These are phyloP conservation scores for Quadriops clusia DNA, from an alignment of 2,888 invertebrate genomes.

Conservation along the genomic window DNA sequence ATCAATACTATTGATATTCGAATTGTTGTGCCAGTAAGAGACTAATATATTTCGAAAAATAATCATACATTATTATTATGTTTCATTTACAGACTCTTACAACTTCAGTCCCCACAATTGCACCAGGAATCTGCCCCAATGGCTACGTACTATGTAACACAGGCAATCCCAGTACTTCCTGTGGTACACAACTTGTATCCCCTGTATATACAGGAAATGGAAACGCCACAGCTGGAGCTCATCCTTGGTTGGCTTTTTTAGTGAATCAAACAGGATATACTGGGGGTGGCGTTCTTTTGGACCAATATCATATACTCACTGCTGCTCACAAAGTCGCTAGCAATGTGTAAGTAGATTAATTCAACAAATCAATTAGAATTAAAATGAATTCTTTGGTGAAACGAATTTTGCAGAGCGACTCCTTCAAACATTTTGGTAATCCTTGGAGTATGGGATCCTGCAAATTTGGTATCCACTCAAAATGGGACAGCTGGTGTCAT, in stretches of 20 bases:
- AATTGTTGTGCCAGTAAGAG: too few relatives aligned
- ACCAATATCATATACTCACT: conserved; percentile 54
- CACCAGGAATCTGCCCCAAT: too few relatives aligned
- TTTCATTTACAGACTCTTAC: too few relatives aligned
- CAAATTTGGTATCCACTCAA: conserved; percentile 14
- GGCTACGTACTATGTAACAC: too few relatives aligned
- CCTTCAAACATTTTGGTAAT: conserved; percentile 16
- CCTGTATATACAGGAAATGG: conserved; percentile 36
- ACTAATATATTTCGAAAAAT: too few relatives aligned
- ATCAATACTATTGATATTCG: too few relatives aligned
- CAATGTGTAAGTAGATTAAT: too few relatives aligned
- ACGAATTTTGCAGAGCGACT: too few relatives aligned
- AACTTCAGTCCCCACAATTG: too few relatives aligned
- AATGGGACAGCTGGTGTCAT: conserved; percentile 20
- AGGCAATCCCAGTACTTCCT: conserved; percentile 25
- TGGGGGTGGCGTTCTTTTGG: conserved; percentile 60
- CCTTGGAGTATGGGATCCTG: conserved; percentile 19
- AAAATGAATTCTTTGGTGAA: too few relatives aligned
- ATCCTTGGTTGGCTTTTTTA: conserved; percentile 55
- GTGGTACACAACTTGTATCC: conserved; percentile 38
- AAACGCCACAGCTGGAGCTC: conserved; percentile 54
- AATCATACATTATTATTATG: too few relatives aligned
- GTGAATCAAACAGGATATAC: conserved; percentile 38
- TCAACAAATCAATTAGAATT: too few relatives aligned
- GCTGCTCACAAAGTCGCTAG: conserved; percentile 57